Evolutionary conservation across 2,797 vertebrate species (phyloP).

Genomic region (Lagothrix lagotricha): DNA sequence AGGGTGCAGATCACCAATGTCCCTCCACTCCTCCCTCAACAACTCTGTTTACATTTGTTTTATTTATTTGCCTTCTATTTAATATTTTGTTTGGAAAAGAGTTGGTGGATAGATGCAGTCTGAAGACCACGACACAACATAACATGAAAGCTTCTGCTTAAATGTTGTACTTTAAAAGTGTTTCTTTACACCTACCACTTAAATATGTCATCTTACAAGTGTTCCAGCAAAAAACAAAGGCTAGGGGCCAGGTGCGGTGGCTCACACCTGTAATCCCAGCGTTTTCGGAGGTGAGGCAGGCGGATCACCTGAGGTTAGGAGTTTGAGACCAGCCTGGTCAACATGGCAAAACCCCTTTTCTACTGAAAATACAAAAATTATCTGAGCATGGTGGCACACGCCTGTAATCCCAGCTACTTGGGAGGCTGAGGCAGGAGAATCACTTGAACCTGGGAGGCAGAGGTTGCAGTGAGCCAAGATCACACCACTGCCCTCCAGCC

Average conservation of each 20-base stretch:
- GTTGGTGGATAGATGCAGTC: not conserved
- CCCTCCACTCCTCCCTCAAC: not conserved
- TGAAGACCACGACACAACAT: not conserved
- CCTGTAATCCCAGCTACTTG: not conserved
- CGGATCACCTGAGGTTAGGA: not conserved
- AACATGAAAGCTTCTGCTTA: not conserved
- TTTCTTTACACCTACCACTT: not conserved
- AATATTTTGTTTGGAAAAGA: not conserved
- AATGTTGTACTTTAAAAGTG: not conserved
- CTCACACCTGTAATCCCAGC: not conserved
- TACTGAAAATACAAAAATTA: not conserved
- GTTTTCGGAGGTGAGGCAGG: not conserved
- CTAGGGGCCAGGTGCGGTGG: not conserved
- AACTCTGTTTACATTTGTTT: not conserved
- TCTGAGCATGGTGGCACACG: not conserved
- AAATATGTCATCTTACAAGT: slow-evolving; percentile 65
- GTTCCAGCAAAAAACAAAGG: slow-evolving; percentile 77
- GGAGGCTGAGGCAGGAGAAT: not conserved
- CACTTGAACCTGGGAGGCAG: not conserved
- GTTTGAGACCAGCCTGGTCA: not conserved
- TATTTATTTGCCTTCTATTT: slow-evolving; percentile 10
- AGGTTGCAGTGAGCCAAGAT: not conserved
- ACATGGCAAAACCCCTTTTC: not conserved
- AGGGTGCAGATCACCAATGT: not conserved
- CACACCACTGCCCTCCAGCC: not conserved